Percentiles rank a stretch among this genome's conserved stretches.
These are phyloP conservation scores for Ligdia adustata DNA, from an alignment of 2,888 invertebrate species.

Conservation along the genomic window DNA sequence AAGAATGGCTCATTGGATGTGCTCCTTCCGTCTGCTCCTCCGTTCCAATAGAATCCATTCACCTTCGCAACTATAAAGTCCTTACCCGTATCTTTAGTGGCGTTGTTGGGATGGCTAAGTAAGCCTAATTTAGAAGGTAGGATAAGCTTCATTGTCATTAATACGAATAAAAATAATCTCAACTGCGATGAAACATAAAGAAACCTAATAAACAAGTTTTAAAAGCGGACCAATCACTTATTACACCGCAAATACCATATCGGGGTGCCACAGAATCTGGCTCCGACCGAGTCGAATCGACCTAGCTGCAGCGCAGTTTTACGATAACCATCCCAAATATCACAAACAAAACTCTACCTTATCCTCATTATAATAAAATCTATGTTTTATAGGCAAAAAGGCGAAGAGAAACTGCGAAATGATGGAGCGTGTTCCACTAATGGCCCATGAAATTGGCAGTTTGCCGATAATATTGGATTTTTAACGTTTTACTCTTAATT, in stretches of 20 bases:
- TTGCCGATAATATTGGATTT: slow-evolving; percentile 55
- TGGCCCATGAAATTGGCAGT: slow-evolving; percentile 68
- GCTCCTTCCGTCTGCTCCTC: no score
- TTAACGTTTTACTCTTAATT: slow-evolving; percentile 46
- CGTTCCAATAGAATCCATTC: no score
- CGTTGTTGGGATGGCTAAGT: no score
- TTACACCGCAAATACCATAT: slow-evolving; percentile 35
- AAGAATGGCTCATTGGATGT: no score
- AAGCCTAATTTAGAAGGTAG: no score
- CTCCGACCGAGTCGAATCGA: slow-evolving; percentile 46
- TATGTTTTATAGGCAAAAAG: slow-evolving; percentile 6
- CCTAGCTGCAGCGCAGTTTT: slow-evolving; percentile 37
- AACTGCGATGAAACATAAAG: background rate
- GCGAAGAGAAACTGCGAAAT: slow-evolving; percentile 42
- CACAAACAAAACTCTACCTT: background rate
- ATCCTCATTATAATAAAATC: background rate
- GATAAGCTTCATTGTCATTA: no score
- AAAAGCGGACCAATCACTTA: slow-evolving; percentile 24
- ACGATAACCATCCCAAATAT: slow-evolving; percentile 22
- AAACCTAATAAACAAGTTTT: slow-evolving; percentile 15
- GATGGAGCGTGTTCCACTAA: slow-evolving; percentile 62
- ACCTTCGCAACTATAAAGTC: no score
- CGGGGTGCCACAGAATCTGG: slow-evolving; percentile 33
- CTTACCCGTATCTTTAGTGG: no score
- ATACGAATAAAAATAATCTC: no score